A percentile compares a stretch with the other conserved stretches of the same genome.
phyloP scores from a whole-genome alignment of 2,113 vertebrate genomes.

The Arothron firmamentum region DNA sequence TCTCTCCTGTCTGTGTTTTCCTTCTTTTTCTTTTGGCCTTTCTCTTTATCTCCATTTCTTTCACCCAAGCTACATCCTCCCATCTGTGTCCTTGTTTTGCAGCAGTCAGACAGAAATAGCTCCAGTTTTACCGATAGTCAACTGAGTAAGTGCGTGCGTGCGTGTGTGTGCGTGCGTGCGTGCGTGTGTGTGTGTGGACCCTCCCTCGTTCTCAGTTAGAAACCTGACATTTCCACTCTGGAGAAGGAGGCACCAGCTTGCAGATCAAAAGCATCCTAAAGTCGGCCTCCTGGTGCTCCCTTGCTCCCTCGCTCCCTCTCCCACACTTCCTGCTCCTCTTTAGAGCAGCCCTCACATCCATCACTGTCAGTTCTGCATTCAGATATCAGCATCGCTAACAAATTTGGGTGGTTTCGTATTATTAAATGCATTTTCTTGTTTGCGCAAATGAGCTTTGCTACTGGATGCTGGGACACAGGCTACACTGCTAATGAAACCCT shows the following conservation, averaged over 20 bases:
- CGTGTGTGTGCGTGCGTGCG: constrained; percentile 10
- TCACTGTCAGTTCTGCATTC: too few species aligned
- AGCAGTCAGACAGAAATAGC: constrained; percentile 67
- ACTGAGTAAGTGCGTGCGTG: constrained; percentile 39
- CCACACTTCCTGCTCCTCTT: constrained; percentile 8
- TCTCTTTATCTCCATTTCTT: constrained; percentile 7
- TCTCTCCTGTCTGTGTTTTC: constrained; percentile 5
- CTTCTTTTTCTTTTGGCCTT: constrained; percentile 1
- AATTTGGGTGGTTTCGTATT: too few species aligned
- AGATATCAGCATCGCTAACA: too few species aligned
- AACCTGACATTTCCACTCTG: constrained; percentile 59
- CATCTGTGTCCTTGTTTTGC: constrained; percentile 54
- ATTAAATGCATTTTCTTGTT: too few species aligned
- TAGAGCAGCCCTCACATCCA: not conserved
- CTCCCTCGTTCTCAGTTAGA: constrained; percentile 39
- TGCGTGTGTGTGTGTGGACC: constrained; percentile 8
- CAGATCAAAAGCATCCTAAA: constrained; percentile 43
- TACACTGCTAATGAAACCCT: too few species aligned
- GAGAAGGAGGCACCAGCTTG: constrained; percentile 44
- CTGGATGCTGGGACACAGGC: too few species aligned
- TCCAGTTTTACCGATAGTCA: constrained; percentile 42
- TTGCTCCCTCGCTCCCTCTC: not conserved
- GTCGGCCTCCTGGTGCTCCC: constrained; percentile 1
- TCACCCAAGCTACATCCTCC: constrained; percentile 29
- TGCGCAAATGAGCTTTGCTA: too few species aligned